Evolutionary conservation across 1,140 invertebrate genomes (phyloP), one percentile per base, ranked within the genome.

Genomic region (Lepidurus apus): DNA sequence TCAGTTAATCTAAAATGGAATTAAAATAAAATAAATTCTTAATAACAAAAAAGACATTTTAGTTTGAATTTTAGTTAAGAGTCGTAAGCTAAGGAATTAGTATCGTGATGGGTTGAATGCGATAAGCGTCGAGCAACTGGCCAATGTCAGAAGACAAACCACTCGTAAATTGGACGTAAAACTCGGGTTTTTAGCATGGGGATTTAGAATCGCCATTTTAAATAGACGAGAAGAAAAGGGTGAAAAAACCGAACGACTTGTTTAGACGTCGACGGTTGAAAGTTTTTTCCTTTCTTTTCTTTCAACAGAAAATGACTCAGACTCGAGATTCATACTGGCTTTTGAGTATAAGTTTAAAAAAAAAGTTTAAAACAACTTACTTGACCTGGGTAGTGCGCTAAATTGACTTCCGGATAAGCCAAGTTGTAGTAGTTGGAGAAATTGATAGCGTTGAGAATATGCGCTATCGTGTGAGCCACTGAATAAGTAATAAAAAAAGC

Each of bases 401-500:
- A 45, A 47, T 80, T 80, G 42, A 80, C 73, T 77, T 79, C 77
- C n/a, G 78, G 74, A 74, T 74, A 80, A 11, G 43, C 44, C 34
- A 34, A 9, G 21, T 80, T 79, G 53, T 80, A 80, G 74, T 80
- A 34, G 10, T 34, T 26, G 8, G 80, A 82, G 42, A 79, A 80
- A 45, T 80, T 81, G 74, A 78, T 75, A 17, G 79, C 74, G 78
- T 81, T 80, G n/a, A 80, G 77, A n/a, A 81, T 75, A 42, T 80
- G 75, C 8, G 80, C 75, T 47, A 34, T 74, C 47, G 74, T 79
- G 74, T 80, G 77, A 77, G 78, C 74, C n/a, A 79, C 77, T 75
- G 24, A 13, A 47, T 6, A 11, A 74, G 24, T 45, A 65, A 53
- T 44, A 1, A 47, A 34, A 73, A 24, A 17, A 17, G 13, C 47